phyloP scores from a whole-genome alignment of 2,113 vertebrate species.

The Tetraodon nigroviridis region DNA sequence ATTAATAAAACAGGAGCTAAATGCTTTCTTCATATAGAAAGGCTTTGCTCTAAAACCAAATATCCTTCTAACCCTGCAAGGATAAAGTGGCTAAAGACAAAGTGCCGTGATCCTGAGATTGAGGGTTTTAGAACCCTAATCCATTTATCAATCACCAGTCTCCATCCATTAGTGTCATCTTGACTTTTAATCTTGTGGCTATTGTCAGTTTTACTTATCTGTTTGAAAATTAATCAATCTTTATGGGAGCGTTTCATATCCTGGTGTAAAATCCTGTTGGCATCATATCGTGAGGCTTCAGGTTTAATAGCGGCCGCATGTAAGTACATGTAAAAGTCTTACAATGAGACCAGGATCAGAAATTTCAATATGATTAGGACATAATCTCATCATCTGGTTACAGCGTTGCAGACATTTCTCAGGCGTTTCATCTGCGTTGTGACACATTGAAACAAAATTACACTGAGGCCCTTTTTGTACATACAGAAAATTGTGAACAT shows the following conservation, averaged over 20 bases:
- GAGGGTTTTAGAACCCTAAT: conserved; percentile 52
- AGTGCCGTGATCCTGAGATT: conserved; percentile 24
- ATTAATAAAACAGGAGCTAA: conserved; percentile 4
- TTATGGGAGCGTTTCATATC: conserved; percentile 42
- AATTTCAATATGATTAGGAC: no score
- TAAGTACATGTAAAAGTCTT: neutral
- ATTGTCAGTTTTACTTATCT: conserved; percentile 58
- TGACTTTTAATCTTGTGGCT: conserved; percentile 47
- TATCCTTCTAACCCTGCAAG: conserved; percentile 2
- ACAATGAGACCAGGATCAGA: neutral
- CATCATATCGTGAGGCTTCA: conserved; percentile 8
- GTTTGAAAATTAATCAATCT: conserved; percentile 51
- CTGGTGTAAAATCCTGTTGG: conserved; percentile 33
- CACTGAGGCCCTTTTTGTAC: no score
- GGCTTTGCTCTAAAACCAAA: conserved; percentile 19
- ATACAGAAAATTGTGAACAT: no score
- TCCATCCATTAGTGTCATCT: conserved; percentile 59
- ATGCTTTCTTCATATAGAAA: conserved; percentile 20
- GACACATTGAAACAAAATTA: no score
- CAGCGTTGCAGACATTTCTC: no score
- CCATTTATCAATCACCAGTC: conserved; percentile 49
- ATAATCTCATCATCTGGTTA: no score
- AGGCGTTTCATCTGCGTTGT: no score
- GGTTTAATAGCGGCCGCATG: neutral
- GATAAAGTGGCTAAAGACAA: conserved; percentile 25